Evolutionary conservation across 1,140 invertebrate genomes (phyloP), one percentile per base, ranked within the genome.

Genomic region (Anastrepha obliqua): DNA sequence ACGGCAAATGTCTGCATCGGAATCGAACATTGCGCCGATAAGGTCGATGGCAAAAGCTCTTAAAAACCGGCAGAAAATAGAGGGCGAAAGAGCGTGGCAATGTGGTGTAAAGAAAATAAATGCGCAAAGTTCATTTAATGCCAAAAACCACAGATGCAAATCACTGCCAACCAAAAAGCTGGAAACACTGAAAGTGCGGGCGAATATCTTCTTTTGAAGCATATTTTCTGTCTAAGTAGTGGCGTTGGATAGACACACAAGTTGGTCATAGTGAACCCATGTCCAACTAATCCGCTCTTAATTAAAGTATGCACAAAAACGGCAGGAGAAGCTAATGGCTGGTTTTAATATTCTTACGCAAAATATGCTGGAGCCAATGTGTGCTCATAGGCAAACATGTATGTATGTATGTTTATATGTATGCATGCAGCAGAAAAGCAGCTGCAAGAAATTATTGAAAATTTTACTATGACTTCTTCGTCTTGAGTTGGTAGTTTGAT

Each of bases 221-320:
- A 29, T 29, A 29, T 29, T 29, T 29, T 29, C 29, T 29, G 29
- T 29, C 7, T 2, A 67, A 39, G 29, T 29, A 29, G 29, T n/a
- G 15, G 20, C n/a, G 74, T 81, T 47, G 58, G n/a, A 9, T 2
- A 74, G 39, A 47, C n/a, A 58, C 47, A 81, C 74, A 81, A 55
- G 74, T 58, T 81, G 74, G 47, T 11, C n/a, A 55, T 81, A 86
- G 59, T 86, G 85, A 86, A 86, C 85, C 90, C 91, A 91, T 92
- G 91, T 92, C 90, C 91, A 91, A 92, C 90, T 91, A 92, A 91
- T 92, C 90, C 90, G 90, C 90, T 92, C 91, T 92, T 92, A 92
- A 92, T 92, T 92, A 92, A 92, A 92, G 91, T 29, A 87, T 44
- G 29, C 59, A 29, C 29, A 60, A 44, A 60, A 39, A 29, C 9